Evolutionary conservation across 2,797 vertebrate species (phyloP), one percentile per base, ranked within the genome.

Genomic region (Cheracebus regulus): DNA sequence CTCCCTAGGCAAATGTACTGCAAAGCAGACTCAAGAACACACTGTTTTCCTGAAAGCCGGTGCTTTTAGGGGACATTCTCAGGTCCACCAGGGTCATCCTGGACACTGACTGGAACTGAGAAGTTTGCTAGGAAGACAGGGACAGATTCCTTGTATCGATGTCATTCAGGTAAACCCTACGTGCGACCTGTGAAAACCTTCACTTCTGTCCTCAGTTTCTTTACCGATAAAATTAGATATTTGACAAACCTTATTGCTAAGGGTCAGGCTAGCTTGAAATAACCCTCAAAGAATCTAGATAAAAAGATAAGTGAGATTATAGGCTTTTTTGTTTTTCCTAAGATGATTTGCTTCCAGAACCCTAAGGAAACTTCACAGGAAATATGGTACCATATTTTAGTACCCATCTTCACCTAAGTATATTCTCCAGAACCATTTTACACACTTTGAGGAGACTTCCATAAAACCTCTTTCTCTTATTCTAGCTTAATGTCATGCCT

Each of bases 121-220:
- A 50, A 55, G 33, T 70, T 93, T 73, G 83, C 80, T 55, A 44
- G 78, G 19, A 88, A 78, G 44, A 5, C 41, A 9, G n/a, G 30
- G 36, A 28, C 57, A 67, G 61, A 67, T 64, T 82, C 24, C 75
- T 46, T 20, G 24, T 10, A 1, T 73, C n/a, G 41, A 7, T 3
- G 0, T 48, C 20, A 4, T 85, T 80, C 28, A 14, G 70, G 41
- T 80, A 33, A 76, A 41, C 30, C 22, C 8, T 0, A 1, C 52
- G 46, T 48, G 2, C 55, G 4, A 78, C 0, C 0, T 24, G 44
- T 0, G 0, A 67, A 13, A 13, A 76, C 26, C 70, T 73, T 11
- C 8, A 46, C 41, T 52, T 57, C n/a, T 1, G 12, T n/a, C 50
- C 88, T 87, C n/a, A 0, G 2, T 55, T 78, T 83, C 57, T 58